A percentile compares a stretch with the other conserved stretches of the same genome.
Evolutionary conservation across 2,888 invertebrate species (phyloP).

Genomic region (Tetrapedia diversipes): DNA sequence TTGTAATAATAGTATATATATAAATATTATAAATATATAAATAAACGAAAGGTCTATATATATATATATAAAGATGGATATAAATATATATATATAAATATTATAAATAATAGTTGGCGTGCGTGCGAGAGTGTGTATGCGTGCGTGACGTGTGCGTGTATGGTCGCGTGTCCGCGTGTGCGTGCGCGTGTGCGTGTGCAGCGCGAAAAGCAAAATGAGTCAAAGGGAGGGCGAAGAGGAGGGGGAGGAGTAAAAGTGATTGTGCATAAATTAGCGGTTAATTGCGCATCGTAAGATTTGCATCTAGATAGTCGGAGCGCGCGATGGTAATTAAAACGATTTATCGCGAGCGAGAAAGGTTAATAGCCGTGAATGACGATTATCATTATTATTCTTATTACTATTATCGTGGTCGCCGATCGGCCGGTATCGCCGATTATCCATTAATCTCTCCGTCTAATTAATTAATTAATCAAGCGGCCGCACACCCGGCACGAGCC

Average conservation of each 20-base stretch:
- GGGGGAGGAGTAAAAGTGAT: slow-evolving; percentile 68
- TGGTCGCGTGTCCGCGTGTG: not conserved
- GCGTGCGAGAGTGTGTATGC: not conserved
- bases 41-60: slow-evolving; percentile 50
- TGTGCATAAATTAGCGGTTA: slow-evolving; percentile 79
- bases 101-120: slow-evolving; percentile 45
- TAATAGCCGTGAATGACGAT: slow-evolving; percentile 58
- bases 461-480: slow-evolving; percentile 41
- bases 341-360: slow-evolving; percentile 63
- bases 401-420: slow-evolving; percentile 59
- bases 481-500: slow-evolving; percentile 23
- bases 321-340: slow-evolving; percentile 61
- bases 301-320: slow-evolving; percentile 65
- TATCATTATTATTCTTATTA: slow-evolving; percentile 64
- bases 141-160: not conserved
- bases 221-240: slow-evolving; percentile 17
- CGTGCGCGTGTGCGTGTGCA: slow-evolving; percentile 11
- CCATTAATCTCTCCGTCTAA: slow-evolving; percentile 42
- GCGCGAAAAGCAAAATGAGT: slow-evolving; percentile 5
- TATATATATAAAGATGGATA: slow-evolving; percentile 53
- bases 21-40: slow-evolving; percentile 53
- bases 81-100: slow-evolving; percentile 47
- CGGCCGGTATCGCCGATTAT: slow-evolving; percentile 53
- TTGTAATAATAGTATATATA: slow-evolving; percentile 67
- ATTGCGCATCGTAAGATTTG: slow-evolving; percentile 68